Percentiles rank a stretch among this genome's conserved stretches.
These are phyloP conservation scores for Cephalopterus ornatus DNA, from an alignment of 2,113 vertebrate species.

Conservation along the genomic window DNA sequence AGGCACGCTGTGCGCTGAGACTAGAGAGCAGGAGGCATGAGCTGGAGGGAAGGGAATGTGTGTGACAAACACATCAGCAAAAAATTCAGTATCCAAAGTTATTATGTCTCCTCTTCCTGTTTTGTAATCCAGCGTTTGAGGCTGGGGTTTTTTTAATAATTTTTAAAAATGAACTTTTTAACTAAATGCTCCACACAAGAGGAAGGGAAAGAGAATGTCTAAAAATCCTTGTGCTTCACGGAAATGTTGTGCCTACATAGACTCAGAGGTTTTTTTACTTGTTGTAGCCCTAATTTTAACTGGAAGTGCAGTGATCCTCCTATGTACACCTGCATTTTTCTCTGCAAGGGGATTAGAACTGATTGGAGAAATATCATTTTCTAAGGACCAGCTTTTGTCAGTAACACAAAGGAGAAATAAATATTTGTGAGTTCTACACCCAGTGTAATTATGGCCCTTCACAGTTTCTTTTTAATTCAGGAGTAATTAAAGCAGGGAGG, in stretches of 20 bases:
- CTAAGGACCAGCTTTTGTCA: background rate
- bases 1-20: background rate
- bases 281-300: background rate
- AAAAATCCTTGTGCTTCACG: background rate
- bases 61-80: background rate
- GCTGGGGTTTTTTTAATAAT: background rate
- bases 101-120: background rate
- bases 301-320: background rate
- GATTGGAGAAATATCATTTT: fast-evolving
- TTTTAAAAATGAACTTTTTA: background rate
- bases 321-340: fast-evolving
- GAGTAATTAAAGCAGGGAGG: background rate
- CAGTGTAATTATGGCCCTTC: background rate
- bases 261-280: fast-evolving
- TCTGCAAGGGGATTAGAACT: background rate
- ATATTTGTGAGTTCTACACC: background rate
- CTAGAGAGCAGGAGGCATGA: background rate
- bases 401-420: background rate
- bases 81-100: background rate
- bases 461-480: too few relatives aligned
- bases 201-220: background rate
- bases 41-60: background rate
- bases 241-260: background rate
- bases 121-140: background rate
- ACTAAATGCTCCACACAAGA: background rate